phyloP scores from a whole-genome alignment of 2,113 vertebrate genomes.

The Coptodon rendalli region DNA sequence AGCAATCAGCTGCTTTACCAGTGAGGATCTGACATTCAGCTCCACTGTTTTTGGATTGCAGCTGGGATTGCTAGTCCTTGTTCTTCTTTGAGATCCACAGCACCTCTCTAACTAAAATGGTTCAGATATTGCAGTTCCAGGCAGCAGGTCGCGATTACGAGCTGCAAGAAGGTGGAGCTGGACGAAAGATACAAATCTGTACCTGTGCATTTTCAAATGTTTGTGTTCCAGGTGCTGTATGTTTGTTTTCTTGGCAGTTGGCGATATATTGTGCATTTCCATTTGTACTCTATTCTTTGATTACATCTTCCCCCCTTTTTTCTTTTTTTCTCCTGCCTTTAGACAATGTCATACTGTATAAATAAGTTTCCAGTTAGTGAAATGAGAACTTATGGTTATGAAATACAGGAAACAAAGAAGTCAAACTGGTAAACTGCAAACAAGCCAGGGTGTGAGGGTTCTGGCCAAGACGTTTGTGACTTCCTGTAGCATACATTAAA shows the following conservation, averaged over 20 bases:
- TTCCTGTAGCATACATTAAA: background rate
- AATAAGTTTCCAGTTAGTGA: background rate
- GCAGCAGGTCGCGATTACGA: background rate
- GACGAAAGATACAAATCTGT: background rate
- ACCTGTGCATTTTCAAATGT: background rate
- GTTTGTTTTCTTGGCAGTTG: background rate
- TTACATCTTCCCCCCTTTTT: background rate
- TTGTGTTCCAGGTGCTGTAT: background rate
- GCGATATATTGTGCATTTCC: background rate
- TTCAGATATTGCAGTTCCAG: background rate
- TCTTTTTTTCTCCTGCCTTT: background rate
- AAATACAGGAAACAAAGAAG: background rate
- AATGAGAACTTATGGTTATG: background rate
- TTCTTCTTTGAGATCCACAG: background rate
- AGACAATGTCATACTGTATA: background rate
- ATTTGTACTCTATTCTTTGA: background rate
- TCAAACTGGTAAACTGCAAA: background rate
- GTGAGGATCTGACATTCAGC: background rate
- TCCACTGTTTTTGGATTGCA: background rate
- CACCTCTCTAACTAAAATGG: background rate
- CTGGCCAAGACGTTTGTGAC: background rate
- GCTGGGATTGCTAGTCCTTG: background rate
- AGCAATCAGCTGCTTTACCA: background rate
- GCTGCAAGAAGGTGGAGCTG: background rate
- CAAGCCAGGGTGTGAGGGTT: background rate